Evolutionary conservation across 2,797 vertebrate species (phyloP).

Genomic region (Tangara arthus): DNA sequence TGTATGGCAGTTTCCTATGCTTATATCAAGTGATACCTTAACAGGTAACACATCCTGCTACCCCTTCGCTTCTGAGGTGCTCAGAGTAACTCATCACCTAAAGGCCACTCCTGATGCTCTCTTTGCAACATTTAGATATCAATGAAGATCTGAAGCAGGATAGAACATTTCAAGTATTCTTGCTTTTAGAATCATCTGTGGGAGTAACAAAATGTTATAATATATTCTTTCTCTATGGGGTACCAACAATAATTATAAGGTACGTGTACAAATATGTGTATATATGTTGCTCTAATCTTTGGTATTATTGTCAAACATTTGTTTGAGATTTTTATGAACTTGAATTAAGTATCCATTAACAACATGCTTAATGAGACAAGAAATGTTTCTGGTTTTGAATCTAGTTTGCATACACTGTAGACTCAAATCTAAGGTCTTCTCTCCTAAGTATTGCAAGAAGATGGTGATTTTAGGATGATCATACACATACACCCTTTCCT

Average conservation of each 20-base stretch:
- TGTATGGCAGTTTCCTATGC: rapidly evolving
- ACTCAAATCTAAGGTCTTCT: not conserved
- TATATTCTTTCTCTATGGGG: not conserved
- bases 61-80: not conserved
- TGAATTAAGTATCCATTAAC: not conserved
- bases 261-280: not conserved
- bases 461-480: not conserved
- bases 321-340: not conserved
- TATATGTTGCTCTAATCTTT: not conserved
- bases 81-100: not conserved
- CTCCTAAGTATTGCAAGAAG: not conserved
- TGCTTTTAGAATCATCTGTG: not conserved
- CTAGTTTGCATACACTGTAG: not conserved
- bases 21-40: not conserved
- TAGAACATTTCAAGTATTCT: not conserved
- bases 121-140: not conserved
- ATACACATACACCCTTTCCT: not conserved
- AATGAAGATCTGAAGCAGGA: not conserved
- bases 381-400: not conserved
- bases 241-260: not conserved
- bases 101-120: not conserved
- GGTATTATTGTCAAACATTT: not conserved
- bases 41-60: not conserved
- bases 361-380: not conserved
- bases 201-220: not conserved